Evolutionary conservation across 2,888 invertebrate species (phyloP).

Genomic region (Gortyna flavago): DNA sequence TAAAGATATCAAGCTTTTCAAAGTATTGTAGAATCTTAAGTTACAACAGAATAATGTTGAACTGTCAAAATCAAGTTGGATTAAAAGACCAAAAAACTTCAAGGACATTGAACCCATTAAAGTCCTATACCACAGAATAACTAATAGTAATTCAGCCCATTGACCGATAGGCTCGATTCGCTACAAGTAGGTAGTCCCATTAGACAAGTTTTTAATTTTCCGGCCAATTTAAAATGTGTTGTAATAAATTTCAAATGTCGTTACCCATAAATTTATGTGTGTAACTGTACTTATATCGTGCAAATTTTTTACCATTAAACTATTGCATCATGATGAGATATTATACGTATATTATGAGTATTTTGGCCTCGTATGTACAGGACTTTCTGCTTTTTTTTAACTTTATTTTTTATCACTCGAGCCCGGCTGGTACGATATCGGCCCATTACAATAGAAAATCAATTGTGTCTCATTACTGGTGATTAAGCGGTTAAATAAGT

Average conservation of each 20-base stretch:
- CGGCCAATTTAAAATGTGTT: not conserved
- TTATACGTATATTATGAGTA: too few relatives aligned
- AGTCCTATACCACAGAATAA: not conserved
- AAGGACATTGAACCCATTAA: not conserved
- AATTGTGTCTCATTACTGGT: too few relatives aligned
- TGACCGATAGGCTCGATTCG: not conserved
- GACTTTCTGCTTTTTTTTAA: too few relatives aligned
- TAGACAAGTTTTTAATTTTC: conserved; percentile 8
- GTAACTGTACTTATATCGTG: conserved; percentile 34
- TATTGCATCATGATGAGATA: too few relatives aligned
- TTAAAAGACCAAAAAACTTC: not conserved
- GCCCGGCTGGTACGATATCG: too few relatives aligned
- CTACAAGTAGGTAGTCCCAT: not conserved
- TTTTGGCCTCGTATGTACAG: too few relatives aligned
- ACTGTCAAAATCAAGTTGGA: not conserved
- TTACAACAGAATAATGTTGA: not conserved
- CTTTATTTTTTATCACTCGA: too few relatives aligned
- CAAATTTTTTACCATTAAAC: conserved; percentile 6
- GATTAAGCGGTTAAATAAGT: too few relatives aligned
- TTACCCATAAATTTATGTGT: conserved; percentile 6
- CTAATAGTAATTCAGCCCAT: not conserved
- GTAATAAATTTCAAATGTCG: conserved; percentile 17
- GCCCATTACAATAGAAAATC: too few relatives aligned
- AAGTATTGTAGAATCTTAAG: too few relatives aligned
- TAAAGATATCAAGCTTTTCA: too few relatives aligned